These are phyloP conservation scores for Mactromeris polynyma DNA, from an alignment of 2,888 invertebrate genomes.

Conservation along the genomic window DNA sequence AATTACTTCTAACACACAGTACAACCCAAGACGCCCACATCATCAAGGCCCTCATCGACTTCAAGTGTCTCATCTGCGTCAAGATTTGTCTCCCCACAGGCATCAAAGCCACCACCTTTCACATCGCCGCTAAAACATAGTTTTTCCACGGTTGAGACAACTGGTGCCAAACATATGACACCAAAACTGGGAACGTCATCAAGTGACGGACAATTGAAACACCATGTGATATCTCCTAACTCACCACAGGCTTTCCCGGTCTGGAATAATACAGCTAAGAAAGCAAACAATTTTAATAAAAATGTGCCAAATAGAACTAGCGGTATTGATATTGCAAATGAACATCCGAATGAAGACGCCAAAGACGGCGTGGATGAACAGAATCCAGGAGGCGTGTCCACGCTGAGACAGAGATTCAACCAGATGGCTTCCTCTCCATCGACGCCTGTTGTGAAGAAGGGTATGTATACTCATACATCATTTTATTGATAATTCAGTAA, in stretches of 20 bases:
- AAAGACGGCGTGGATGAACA: conserved; percentile 47
- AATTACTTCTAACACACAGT: conserved; percentile 12
- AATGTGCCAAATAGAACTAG: conserved; percentile 21
- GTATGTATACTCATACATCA: conserved; percentile 16
- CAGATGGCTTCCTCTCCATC: not conserved
- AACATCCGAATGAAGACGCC: not conserved
- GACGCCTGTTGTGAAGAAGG: not conserved
- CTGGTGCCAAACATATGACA: not conserved
- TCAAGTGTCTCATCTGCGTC: not conserved
- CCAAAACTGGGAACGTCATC: conserved; percentile 26
- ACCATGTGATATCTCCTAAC: conserved; percentile 15
- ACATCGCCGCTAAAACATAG: conserved; percentile 18
- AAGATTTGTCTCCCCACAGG: not conserved
- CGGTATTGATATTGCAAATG: not conserved
- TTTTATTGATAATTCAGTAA: no score
- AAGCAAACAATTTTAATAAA: not conserved
- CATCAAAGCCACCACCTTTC: not conserved
- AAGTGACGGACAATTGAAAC: conserved; percentile 25
- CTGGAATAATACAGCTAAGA: conserved; percentile 21
- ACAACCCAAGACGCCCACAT: not conserved
- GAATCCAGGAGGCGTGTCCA: conserved; percentile 55
- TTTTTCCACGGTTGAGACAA: not conserved
- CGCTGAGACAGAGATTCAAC: conserved; percentile 48
- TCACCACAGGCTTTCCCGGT: conserved; percentile 34
- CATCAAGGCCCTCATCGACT: not conserved